Conservation (phyloP, 2,888 invertebrate species). For the Stenotaenia linearis region DNA sequence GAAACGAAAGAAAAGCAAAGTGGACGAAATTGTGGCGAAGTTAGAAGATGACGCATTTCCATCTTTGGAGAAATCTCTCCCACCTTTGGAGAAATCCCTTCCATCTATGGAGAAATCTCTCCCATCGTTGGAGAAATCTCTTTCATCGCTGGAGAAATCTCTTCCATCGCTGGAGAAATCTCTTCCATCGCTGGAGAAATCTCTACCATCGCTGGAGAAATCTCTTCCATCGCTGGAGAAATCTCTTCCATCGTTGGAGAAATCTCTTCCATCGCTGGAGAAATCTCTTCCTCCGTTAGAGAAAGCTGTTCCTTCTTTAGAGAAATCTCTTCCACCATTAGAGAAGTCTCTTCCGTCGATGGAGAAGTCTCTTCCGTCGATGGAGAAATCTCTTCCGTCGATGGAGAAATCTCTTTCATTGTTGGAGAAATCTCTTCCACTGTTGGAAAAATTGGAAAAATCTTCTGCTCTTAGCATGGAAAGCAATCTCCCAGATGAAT, state of each 20-base stretch:
- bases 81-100: not conserved
- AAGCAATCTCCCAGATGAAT: not conserved
- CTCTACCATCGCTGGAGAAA: no score
- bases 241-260: not conserved
- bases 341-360: not conserved
- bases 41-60: not conserved
- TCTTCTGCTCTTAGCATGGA: not conserved
- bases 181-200: not conserved
- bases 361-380: not conserved
- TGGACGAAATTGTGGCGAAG: not conserved
- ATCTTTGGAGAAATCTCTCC: not conserved
- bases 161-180: not conserved
- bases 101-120: not conserved
- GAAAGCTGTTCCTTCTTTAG: not conserved
- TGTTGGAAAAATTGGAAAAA: no score
- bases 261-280: no score
- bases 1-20: not conserved
- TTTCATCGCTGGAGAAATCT: no score
- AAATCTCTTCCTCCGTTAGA: no score
- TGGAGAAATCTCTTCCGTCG: not conserved
- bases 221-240: not conserved
- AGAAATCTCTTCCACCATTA: not conserved
- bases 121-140: not conserved
- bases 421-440: not conserved
- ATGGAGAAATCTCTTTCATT: not conserved